Base-by-base conservation (phyloP, 2,888 invertebrate genomes). In the Gastracanthus pulcherrimus region DNA sequence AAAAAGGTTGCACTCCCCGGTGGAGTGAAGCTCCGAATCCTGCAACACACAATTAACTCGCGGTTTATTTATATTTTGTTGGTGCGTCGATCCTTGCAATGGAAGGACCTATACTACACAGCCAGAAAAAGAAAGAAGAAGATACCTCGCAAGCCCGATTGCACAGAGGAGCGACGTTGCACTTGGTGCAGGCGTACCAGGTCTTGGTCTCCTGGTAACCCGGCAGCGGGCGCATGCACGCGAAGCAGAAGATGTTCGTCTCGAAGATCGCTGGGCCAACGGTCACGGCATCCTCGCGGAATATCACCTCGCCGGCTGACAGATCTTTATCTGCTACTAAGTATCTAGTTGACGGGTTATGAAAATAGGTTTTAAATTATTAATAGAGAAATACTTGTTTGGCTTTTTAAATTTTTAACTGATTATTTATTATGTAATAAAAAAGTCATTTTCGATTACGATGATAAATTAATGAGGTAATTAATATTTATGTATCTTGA, bases 231-330 rank as follows among this genome's bases (percentile, higher is more conserved):
- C 88, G 86, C 78, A 90, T 84, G 72, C 91, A 91, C 9, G 86
- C 86, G 64, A 90, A 91, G 66, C 91, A 91, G n/a, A 90, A 80
- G 11, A 77, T 55, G 29, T 16, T 51, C 26, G 48, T 82, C 38
- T 85, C 86, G 13, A 86, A 87, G 16, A 82, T 82, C 23, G 86
- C 85, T 1, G 97, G 96, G 38, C 97, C 97, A 85, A 95, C 93
- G n/a, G 94, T 94, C 86, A 96, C 94, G 1, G 97, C 96, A 16
- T 92, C 90, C 89, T 97, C 97, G 55, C 94, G 93, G 86, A 97
- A 94, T 86, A 97, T 94, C 55, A 95, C 89, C 88, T 96, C 95
- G 1, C 96, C 96, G 9, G 94, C 92, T 79, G 92, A 91, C 83
- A 97, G 92, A 88, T 95, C 92, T 88, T 94, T 94, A 38, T 93